Evolutionary conservation across 2,797 vertebrate species (phyloP).

Genomic region (Cyclura pinguis): DNA sequence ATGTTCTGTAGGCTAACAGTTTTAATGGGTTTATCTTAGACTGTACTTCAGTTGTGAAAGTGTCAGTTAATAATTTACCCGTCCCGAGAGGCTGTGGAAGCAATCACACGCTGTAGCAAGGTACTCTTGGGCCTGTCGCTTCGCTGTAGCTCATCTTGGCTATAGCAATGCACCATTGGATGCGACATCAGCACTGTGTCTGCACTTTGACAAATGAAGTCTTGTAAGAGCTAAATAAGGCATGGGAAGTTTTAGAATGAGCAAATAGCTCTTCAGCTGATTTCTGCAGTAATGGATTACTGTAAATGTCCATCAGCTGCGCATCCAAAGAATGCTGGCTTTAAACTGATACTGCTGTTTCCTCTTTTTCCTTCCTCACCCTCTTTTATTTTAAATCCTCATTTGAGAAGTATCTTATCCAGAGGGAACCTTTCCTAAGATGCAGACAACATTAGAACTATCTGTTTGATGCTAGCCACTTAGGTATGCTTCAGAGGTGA

Average conservation of each 20-base stretch:
- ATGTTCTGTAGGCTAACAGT: conserved; percentile 85
- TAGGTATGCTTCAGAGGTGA: conserved; percentile 69
- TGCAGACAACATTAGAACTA: conserved; percentile 42
- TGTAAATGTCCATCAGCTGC: conserved; percentile 64
- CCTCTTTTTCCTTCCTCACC: neutral
- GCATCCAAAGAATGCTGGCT: conserved; percentile 49
- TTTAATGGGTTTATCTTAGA: conserved; percentile 89
- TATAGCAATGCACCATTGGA: conserved; percentile 57
- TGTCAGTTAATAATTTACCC: conserved; percentile 88
- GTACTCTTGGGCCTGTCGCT: conserved; percentile 60
- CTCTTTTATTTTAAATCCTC: neutral
- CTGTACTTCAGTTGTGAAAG: conserved; percentile 82
- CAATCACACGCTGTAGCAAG: conserved; percentile 66
- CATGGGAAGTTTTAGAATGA: conserved; percentile 67
- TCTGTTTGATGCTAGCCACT: conserved; percentile 49
- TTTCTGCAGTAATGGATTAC: conserved; percentile 72
- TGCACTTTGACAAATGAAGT: conserved; percentile 79
- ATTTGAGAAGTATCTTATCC: neutral
- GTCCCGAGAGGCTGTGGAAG: conserved; percentile 74
- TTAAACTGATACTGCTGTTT: conserved; percentile 30
- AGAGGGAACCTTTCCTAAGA: conserved; percentile 49
- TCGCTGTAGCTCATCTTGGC: conserved; percentile 63
- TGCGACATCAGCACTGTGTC: conserved; percentile 73
- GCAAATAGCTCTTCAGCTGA: conserved; percentile 70
- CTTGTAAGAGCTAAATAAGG: conserved; percentile 78